Evolutionary conservation across 2,113 vertebrate genomes (phyloP), one percentile per base, ranked within the genome.

Genomic region (Menura novaehollandiae): DNA sequence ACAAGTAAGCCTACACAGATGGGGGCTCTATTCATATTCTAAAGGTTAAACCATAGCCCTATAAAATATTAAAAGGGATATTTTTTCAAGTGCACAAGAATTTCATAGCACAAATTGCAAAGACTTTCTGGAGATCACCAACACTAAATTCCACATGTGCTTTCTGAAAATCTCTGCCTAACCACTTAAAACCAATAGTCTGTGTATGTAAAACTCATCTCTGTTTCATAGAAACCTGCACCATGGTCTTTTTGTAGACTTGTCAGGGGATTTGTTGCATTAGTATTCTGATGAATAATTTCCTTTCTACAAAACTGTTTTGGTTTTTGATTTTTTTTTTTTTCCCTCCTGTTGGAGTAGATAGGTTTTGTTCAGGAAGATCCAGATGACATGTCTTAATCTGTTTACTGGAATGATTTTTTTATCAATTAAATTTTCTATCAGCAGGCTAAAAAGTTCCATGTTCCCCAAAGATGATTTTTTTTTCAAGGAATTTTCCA

Each of bases 31-130:
- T 94, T 94, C 87, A 90, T 94, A 91, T 86, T 94, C 92, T 90
- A 91, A 96, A 96, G 95, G 93, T 90, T 96, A 96, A 96, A 94
- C 51, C 35, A 63, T 68, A 90, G 43, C 28, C 35, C 51, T 81
- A 94, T 93, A 88, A 96, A 96, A 95, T 97, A 95, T 96, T 94
- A 86, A 96, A 90, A 33, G 23, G 1, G 27, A 77, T 44, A 32
- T 67, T 80, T 96, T 85, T 86, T 55, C 33, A 90, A 74, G 51
- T 84, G 68, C 20, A 1, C 55, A 66, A 80, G 85, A 91, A 80
- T 93, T 93, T 94, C 59, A 56, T 47, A 84, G 47, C 63, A 88
- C 55, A 93, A 90, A 96, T 83, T 89, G 33, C 67, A 55, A 58
- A 83, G 82, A 80, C 52, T 69, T 96, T 88, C 63, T 66, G 60